Percentiles rank a stretch among this genome's conserved stretches.
phyloP scores from a whole-genome alignment of 1,140 invertebrate genomes.

The Ips typographus region DNA sequence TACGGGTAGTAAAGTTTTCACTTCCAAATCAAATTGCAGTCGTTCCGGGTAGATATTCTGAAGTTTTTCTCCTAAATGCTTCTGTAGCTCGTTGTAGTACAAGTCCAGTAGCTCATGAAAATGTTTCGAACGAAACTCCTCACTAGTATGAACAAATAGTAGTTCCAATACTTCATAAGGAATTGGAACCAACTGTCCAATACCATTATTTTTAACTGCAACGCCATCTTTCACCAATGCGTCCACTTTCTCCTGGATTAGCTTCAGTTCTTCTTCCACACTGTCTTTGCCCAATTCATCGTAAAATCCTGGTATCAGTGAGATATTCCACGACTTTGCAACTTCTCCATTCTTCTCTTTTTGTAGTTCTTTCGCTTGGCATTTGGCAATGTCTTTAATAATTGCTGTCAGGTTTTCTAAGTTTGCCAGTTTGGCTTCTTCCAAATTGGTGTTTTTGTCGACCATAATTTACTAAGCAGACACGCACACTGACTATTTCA shows the following conservation, averaged over 20 bases:
- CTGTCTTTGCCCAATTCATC: too few relatives aligned
- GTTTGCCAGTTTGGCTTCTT: too few relatives aligned
- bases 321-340: too few relatives aligned
- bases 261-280: background rate
- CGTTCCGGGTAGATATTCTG: background rate
- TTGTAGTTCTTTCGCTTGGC: slow-evolving; percentile 30
- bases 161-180: slow-evolving; percentile 11
- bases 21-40: slow-evolving; percentile 7
- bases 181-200: slow-evolving; percentile 6
- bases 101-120: slow-evolving; percentile 29
- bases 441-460: too few relatives aligned
- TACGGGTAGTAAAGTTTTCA: slow-evolving; percentile 2
- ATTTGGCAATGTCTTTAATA: background rate
- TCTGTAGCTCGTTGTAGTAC: slow-evolving; percentile 6
- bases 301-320: too few relatives aligned
- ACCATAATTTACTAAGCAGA: too few relatives aligned
- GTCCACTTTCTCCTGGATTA: too few relatives aligned
- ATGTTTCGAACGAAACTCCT: slow-evolving; percentile 34
- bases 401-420: too few relatives aligned
- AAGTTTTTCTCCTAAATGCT: background rate
- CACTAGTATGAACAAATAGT: slow-evolving; percentile 25
- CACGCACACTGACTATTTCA: too few relatives aligned
- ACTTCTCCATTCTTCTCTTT: too few relatives aligned
- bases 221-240: background rate
- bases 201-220: slow-evolving; percentile 13